Evolutionary conservation across 2,797 vertebrate species (phyloP).

Genomic region (Eulemur mongoz): DNA sequence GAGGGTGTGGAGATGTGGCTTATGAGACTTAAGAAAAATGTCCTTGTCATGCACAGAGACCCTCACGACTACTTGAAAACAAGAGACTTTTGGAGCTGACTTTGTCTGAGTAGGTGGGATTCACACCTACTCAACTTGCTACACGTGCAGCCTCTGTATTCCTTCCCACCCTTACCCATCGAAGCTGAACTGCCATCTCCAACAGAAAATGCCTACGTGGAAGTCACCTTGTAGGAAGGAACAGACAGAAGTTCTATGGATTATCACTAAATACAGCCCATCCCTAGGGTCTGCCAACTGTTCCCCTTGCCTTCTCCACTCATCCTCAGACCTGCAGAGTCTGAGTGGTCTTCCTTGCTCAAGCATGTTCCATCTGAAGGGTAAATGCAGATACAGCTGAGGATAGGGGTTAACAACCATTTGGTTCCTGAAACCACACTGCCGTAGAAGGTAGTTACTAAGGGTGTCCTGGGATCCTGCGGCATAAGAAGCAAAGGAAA

Average conservation of each 20-base stretch:
- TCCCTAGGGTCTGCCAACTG: too few species aligned
- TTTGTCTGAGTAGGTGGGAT: background rate
- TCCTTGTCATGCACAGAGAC: background rate
- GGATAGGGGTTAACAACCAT: background rate
- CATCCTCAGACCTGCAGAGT: background rate
- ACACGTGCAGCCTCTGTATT: too few species aligned
- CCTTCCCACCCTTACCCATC: background rate
- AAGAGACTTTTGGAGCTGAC: background rate
- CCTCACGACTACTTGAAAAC: background rate
- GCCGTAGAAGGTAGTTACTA: fast-evolving
- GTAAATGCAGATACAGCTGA: background rate
- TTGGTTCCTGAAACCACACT: too few species aligned
- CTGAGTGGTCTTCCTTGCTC: fast-evolving
- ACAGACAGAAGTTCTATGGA: fast-evolving
- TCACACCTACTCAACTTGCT: fast-evolving
- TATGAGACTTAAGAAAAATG: fast-evolving
- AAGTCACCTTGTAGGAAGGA: background rate
- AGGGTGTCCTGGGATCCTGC: background rate
- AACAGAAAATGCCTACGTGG: background rate
- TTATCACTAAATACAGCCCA: fast-evolving
- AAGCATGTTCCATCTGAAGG: too few species aligned
- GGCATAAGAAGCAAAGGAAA: background rate
- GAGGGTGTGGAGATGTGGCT: fast-evolving
- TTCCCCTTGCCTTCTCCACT: background rate
- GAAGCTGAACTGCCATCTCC: background rate